These are phyloP conservation scores for Cyanoliseus patagonus DNA, from an alignment of 2,113 vertebrate species.

Conservation along the genomic window DNA sequence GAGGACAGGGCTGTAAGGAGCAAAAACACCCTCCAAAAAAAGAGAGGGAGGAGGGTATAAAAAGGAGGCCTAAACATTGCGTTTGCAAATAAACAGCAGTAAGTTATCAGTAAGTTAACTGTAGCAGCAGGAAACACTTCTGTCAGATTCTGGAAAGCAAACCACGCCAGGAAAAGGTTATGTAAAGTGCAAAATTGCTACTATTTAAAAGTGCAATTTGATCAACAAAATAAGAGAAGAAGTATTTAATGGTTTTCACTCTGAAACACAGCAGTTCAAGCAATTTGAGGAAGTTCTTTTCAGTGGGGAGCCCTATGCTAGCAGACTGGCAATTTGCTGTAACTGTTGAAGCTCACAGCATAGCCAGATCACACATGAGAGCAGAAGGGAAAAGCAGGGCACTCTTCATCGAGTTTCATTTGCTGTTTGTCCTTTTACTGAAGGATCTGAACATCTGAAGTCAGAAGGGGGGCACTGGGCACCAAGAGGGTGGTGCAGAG, in stretches of 20 bases:
- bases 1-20: not conserved
- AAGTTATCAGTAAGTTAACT: constrained; percentile 1
- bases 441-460: not conserved
- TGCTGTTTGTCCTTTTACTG: not conserved
- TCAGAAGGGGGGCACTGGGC: not conserved
- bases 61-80: not conserved
- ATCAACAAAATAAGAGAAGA: constrained; percentile 10
- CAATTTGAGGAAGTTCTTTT: not conserved
- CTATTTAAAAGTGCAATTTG: constrained; percentile 24
- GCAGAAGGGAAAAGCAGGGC: not conserved
- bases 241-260: not conserved
- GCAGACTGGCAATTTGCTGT: not conserved
- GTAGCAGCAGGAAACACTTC: constrained; percentile 23
- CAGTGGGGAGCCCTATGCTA: not conserved
- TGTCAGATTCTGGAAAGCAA: constrained; percentile 4
- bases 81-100: constrained; percentile 39
- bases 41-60: not conserved
- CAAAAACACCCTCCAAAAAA: not conserved
- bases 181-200: not conserved
- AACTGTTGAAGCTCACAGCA: not conserved
- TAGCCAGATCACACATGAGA: not conserved
- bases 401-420: not conserved
- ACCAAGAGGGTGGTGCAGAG: fast-evolving
- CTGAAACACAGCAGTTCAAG: not conserved
- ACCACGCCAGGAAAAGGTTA: not conserved